Base-by-base conservation (phyloP, 2,797 vertebrate genomes). In the Aselliscus stoliczkanus region DNA sequence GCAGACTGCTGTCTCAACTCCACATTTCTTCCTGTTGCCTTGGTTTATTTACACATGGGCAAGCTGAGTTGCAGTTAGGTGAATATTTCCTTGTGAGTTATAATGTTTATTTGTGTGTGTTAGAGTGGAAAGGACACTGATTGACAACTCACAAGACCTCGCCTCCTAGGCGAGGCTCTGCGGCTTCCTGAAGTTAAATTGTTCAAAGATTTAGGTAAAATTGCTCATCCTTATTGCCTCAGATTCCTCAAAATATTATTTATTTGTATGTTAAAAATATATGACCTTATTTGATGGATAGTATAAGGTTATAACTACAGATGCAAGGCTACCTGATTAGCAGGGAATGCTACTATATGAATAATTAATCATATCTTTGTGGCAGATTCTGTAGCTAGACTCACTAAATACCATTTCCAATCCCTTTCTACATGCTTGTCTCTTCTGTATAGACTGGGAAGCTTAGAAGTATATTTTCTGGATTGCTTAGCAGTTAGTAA, bases 51-150 rank as follows among this genome's bases (percentile, higher is more conserved):
- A 88, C 23, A 76, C 42, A 56, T 17, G 31, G 18, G 39, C 31
- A 34, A 60, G n/a, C 72, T 37, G 29, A 34, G 64, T 81, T 79
- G 20, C 56, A 62, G 67, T 64, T 95, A 56, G 20, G 76, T 81
- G 83, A 93, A 14, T 87, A 88, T 94, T 94, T 96, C 64, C 56
- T 85, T 85, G 31, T 86, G 62, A 72, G 75, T 85, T 67, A 88
- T 52, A 44, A 39, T 83, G 88, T 90, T 94, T 77, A n/a, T 39
- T 73, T 93, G 58, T 67, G n/a, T 27, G 23, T 23, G 13, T 69
- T 31, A 50, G 72, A 31, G 10, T 39, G 8, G 34, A 64, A 76
- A 83, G 9, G 11, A 7, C 44, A 79, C 34, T 34, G 62, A 77
- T 44, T 37, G 65, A 62, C 70, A 91, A 80, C 18, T 60, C 62